Evolutionary conservation across 1,140 invertebrate genomes (phyloP).

Genomic region (Bradynema listronoti): DNA sequence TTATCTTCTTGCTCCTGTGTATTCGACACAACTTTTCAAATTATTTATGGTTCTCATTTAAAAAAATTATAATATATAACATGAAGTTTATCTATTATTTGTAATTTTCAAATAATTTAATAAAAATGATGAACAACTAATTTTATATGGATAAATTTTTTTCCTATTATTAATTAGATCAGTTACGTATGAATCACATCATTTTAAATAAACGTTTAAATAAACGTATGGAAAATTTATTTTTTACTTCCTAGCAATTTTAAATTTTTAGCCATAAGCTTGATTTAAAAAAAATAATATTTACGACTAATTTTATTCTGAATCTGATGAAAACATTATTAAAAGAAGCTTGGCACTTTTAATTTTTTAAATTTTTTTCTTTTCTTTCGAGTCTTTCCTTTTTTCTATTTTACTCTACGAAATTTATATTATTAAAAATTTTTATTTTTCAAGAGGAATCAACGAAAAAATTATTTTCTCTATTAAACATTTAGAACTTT

Average conservation of each 20-base stretch:
- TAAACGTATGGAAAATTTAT: not conserved
- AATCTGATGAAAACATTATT: not conserved
- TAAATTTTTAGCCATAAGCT: not conserved
- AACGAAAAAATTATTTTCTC: not conserved
- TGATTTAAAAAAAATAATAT: not conserved
- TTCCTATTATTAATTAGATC: not conserved
- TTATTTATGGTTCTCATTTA: conserved; percentile 1
- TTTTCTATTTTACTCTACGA: not conserved
- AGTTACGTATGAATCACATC: not conserved
- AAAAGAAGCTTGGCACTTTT: not conserved
- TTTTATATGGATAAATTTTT: not conserved
- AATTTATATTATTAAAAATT: not conserved
- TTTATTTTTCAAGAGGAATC: not conserved
- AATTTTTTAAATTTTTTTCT: not conserved
- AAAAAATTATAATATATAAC: not conserved
- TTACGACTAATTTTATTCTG: not conserved
- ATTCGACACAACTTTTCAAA: not conserved
- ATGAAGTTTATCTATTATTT: not conserved
- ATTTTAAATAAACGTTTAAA: not conserved
- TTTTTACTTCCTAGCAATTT: not conserved
- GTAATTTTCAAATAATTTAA: not conserved
- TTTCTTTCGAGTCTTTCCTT: not conserved
- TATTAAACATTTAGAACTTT: not conserved
- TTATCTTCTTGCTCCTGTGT: not conserved
- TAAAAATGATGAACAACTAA: not conserved